Conservation (phyloP, 1,140 invertebrate species). For the Delia radicum region DNA sequence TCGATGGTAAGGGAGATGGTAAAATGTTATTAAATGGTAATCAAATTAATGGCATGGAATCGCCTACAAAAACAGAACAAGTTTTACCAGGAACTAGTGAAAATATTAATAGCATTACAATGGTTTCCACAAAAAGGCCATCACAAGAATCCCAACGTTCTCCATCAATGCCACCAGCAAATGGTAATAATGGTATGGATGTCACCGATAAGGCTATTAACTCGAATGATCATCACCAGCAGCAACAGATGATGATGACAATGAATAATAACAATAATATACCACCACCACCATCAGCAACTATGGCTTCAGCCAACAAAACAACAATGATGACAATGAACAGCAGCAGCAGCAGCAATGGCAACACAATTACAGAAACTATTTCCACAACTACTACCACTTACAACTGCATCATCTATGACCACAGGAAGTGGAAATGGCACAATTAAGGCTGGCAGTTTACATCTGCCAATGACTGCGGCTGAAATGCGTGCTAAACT, state of each 20-base stretch:
- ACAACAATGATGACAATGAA: constrained; percentile 38
- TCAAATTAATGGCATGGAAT: constrained; percentile 57
- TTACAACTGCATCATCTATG: constrained; percentile 37
- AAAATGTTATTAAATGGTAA: constrained; percentile 62
- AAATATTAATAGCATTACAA: constrained; percentile 50
- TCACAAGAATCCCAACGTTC: constrained; percentile 32
- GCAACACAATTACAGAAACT: too few relatives aligned
- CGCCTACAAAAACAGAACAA: constrained; percentile 47
- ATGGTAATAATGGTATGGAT: not conserved
- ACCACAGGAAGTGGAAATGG: constrained; percentile 35
- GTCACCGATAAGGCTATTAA: not conserved
- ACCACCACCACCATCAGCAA: constrained; percentile 11
- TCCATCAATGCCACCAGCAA: too few relatives aligned
- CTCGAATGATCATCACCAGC: not conserved
- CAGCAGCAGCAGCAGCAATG: not conserved
- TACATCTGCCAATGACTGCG: constrained; percentile 84
- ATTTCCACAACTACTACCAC: too few relatives aligned
- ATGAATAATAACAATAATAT: constrained; percentile 34
- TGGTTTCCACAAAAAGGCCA: constrained; percentile 45
- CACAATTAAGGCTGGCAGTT: constrained; percentile 39
- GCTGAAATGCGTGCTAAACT: constrained; percentile 84
- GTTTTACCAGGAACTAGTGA: constrained; percentile 44
- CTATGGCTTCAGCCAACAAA: constrained; percentile 9
- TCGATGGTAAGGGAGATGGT: constrained; percentile 59
- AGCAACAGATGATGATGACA: constrained; percentile 41